Base-by-base conservation (phyloP, 2,113 vertebrate species). In the Lepisosteus oculatus region DNA sequence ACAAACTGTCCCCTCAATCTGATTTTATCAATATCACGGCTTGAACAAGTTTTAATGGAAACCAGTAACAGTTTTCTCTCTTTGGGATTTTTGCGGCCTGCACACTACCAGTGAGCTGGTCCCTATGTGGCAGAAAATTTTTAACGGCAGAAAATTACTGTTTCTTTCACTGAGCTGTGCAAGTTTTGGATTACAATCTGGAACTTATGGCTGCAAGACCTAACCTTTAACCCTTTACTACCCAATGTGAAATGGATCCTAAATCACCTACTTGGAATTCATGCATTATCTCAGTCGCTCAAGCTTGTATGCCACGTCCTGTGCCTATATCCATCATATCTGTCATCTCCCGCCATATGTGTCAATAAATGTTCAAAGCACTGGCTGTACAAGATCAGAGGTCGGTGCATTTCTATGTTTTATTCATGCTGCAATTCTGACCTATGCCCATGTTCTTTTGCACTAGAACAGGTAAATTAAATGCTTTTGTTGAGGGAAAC, bases 301-400 rank as follows among this genome's bases (percentile, higher is more conserved):
- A 15, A 42, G 45, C 45, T n/a, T 54, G 51, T 68, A 61, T 54
- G 56, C 41, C 59, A 29, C 8, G n/a, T n/a, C 61, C 51, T 43
- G 57, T 55, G 17, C 45, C 66, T 47, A 11, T 63, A 73, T 73
- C 65, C 65, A 68, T 74, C 66, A 74, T 74, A 43, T 45, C 66
- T 74, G 66, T 68, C 72, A 73, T 42, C 43, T 44, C 42, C 43
- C 54, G 43, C 65, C 13, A 13, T 57, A 17, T 4, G 14, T 73
- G 44, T 67, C 64, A 61, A 67, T 68, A 73, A 68, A 62, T 55
- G 15, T 8, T 17, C 17, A 13, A 51, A 9, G 45, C 17, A 51
- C 5, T 44, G 14, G 56, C 51, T 55, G 12, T 73, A 45, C 41
- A 17, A 65, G 69, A 56, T 51, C 13, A 67, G 56, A 47, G 47